Conservation (phyloP, 2,113 vertebrate genomes). For the Oncorhynchus masou region DNA sequence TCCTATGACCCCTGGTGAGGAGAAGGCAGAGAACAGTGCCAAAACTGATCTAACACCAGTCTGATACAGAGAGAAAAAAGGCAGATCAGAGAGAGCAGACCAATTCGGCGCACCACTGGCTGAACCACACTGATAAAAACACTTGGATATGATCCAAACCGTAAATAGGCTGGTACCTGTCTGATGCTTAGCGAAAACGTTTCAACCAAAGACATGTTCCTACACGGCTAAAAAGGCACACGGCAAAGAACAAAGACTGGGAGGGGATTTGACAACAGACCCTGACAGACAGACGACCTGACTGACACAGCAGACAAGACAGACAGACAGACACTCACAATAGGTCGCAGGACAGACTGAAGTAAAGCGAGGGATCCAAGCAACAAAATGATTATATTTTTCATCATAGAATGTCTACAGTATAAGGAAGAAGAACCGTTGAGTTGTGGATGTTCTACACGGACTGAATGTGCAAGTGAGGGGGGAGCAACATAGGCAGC, state of each 20-base stretch:
- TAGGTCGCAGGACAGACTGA: background rate
- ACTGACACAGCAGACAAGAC: conserved; percentile 13
- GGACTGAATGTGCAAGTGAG: conserved; percentile 49
- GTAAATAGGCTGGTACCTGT: background rate
- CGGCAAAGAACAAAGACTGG: conserved; percentile 38
- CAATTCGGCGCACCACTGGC: too few species aligned
- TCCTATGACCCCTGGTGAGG: conserved; percentile 5
- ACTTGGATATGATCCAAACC: background rate
- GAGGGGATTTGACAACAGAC: background rate
- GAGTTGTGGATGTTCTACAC: conserved; percentile 14
- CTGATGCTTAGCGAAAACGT: background rate
- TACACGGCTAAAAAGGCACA: conserved; percentile 64
- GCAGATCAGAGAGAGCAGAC: too few species aligned
- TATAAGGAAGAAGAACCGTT: conserved; percentile 16
- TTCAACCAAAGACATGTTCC: conserved; percentile 12
- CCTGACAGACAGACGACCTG: conserved; percentile 3
- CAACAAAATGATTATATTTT: conserved; percentile 16
- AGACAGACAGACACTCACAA: conserved; percentile 7
- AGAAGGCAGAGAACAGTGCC: conserved; percentile 38
- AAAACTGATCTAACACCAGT: background rate
- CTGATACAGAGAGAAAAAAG: too few species aligned
- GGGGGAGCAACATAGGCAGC: conserved; percentile 37
- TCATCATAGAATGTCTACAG: conserved; percentile 43
- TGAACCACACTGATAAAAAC: background rate
- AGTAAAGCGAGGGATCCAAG: conserved; percentile 11